phyloP scores from a whole-genome alignment of 30 jellyfish, hydroid and myxozoan species.

The Aurelia aurita complex sp. Pacific region DNA sequence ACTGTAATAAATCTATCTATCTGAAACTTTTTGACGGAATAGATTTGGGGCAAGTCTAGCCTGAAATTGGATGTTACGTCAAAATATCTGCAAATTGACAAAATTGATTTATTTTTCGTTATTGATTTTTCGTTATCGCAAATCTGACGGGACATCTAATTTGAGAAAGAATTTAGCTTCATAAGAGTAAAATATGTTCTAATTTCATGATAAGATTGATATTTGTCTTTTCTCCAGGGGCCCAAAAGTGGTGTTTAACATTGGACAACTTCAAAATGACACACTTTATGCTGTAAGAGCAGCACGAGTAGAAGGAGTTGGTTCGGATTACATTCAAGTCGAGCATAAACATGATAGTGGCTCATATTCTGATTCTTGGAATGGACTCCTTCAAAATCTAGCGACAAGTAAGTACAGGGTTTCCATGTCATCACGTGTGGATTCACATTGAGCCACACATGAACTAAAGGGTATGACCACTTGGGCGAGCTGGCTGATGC shows the following conservation, averaged over 20 bases:
- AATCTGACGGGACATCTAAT: no score
- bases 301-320: not conserved
- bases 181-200: not conserved
- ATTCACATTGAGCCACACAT: no score
- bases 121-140: no score
- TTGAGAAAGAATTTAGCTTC: not conserved
- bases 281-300: constrained; percentile 10
- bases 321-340: constrained; percentile 9
- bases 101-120: no score
- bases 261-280: constrained; percentile 3
- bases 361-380: constrained; percentile 1
- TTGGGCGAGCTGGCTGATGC: no score
- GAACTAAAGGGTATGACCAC: no score
- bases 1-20: no score
- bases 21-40: no score
- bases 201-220: not conserved
- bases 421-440: no score
- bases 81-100: no score
- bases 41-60: no score
- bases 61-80: no score
- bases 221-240: not conserved
- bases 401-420: not conserved
- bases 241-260: not conserved
- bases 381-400: constrained; percentile 7
- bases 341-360: constrained; percentile 9